Conservation (phyloP, 2,888 invertebrate species). For the Isoperla grammatica region DNA sequence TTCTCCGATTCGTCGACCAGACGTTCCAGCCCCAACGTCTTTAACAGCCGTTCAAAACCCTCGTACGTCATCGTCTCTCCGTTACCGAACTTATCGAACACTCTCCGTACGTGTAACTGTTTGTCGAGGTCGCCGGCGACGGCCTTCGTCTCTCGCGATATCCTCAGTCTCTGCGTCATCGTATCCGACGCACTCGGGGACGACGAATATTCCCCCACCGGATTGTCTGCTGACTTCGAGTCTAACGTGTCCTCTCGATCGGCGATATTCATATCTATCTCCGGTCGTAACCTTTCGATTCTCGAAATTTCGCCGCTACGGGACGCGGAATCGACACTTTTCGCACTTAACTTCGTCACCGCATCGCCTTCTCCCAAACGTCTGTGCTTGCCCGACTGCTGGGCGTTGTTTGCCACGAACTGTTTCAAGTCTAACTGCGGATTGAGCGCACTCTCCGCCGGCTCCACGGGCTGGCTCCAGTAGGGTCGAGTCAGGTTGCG, state of each 20-base stretch:
- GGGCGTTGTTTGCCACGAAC: neutral
- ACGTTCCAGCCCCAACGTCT: slow-evolving; percentile 52
- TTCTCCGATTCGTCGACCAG: slow-evolving; percentile 19
- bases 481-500: neutral
- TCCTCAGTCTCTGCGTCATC: too few species aligned
- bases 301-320: neutral
- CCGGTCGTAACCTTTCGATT: neutral
- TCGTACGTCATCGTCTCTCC: slow-evolving; percentile 54
- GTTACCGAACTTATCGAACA: slow-evolving; percentile 63
- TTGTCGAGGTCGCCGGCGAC: neutral
- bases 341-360: neutral
- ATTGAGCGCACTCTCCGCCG: neutral
- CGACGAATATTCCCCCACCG: too few species aligned
- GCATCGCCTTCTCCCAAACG: neutral
- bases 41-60: slow-evolving; percentile 64
- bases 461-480: neutral
- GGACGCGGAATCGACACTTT: neutral
- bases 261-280: neutral
- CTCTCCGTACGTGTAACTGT: slow-evolving; percentile 52
- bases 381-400: neutral
- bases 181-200: too few species aligned
- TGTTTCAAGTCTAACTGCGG: slow-evolving; percentile 2
- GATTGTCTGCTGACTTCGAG: too few species aligned
- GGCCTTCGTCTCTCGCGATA: neutral
- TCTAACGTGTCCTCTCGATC: neutral